These are phyloP conservation scores for Martes flavigula DNA, from an alignment of 2,797 vertebrate species.

Conservation along the genomic window DNA sequence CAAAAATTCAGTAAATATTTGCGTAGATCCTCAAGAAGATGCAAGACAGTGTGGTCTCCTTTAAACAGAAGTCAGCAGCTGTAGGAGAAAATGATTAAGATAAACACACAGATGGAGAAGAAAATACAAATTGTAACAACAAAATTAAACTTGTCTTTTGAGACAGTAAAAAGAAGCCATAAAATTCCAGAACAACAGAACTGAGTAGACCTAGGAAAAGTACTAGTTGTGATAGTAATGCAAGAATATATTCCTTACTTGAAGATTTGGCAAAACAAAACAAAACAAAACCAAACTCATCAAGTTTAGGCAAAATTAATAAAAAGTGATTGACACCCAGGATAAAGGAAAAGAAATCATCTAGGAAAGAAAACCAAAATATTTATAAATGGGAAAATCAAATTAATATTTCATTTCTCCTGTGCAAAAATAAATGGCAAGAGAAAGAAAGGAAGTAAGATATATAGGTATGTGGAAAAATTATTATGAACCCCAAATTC, in stretches of 20 bases:
- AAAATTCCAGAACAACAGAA: background rate
- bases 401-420: background rate
- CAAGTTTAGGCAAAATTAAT: constrained; percentile 2
- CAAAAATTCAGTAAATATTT: background rate
- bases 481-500: background rate
- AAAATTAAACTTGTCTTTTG: background rate
- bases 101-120: background rate
- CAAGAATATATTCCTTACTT: background rate
- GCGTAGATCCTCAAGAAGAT: background rate
- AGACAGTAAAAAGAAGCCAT: background rate
- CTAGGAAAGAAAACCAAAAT: background rate
- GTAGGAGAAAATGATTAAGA: background rate
- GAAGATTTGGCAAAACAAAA: background rate
- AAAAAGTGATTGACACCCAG: background rate
- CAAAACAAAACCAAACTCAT: background rate
- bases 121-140: background rate
- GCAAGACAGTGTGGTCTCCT: background rate
- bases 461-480: background rate
- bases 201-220: background rate
- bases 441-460: background rate
- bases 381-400: background rate
- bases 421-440: background rate
- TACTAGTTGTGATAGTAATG: background rate
- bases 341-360: background rate
- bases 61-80: background rate